phyloP scores from a whole-genome alignment of 2,113 vertebrate species.

The Pungitius pungitius region DNA sequence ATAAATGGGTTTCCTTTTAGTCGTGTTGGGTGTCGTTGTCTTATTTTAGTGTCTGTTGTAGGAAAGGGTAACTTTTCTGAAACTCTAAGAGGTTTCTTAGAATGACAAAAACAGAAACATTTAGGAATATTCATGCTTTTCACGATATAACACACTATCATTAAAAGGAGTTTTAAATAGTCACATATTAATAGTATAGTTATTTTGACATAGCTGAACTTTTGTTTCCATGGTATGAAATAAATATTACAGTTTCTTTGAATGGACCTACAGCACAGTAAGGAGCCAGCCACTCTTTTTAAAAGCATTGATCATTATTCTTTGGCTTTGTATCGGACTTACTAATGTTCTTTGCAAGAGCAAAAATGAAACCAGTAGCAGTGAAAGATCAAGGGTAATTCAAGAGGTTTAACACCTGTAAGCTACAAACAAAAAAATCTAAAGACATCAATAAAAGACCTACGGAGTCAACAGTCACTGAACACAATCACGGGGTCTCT shows the following conservation, averaged over 20 bases:
- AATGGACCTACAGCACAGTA: background rate
- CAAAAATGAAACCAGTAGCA: background rate
- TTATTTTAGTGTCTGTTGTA: constrained; percentile 1
- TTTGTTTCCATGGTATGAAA: background rate
- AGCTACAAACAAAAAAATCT: constrained; percentile 37
- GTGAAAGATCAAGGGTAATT: constrained; percentile 29
- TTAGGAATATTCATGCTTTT: background rate
- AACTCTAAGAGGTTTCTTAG: background rate
- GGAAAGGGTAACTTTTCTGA: background rate
- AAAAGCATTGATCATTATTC: background rate
- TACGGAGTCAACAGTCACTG: constrained; percentile 47
- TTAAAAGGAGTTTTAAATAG: background rate
- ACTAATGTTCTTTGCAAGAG: background rate
- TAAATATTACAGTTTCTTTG: background rate
- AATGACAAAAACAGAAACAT: background rate
- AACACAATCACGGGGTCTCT: constrained; percentile 46
- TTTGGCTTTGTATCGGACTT: background rate
- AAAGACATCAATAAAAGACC: constrained; percentile 44
- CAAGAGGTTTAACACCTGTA: constrained; percentile 32
- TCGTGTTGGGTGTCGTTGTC: constrained; percentile 18
- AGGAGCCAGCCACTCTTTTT: background rate
- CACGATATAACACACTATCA: background rate
- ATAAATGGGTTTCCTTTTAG: background rate
- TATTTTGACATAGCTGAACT: background rate
- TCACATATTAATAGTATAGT: background rate